A percentile compares a stretch with the other conserved stretches of the same genome.
phyloP scores from a whole-genome alignment of 2,113 vertebrate genomes.

The Mastomys natalensis region DNA sequence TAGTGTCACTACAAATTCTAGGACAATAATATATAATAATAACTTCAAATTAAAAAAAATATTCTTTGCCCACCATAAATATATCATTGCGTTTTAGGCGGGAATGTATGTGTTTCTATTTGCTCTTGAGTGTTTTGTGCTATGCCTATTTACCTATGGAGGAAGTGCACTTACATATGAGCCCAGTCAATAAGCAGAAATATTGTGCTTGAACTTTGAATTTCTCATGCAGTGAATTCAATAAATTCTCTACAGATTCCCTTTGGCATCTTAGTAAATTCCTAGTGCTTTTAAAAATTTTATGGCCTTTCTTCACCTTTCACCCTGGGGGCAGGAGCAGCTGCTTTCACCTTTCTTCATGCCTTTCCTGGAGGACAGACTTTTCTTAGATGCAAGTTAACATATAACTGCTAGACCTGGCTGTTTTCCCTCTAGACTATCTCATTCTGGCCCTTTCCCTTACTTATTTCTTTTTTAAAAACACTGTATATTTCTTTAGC shows the following conservation, averaged over 20 bases:
- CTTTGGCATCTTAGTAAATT: constrained; percentile 74
- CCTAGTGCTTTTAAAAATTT: constrained; percentile 70
- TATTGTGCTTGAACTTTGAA: constrained; percentile 74
- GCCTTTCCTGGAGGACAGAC: background rate
- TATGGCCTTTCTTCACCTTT: constrained; percentile 66
- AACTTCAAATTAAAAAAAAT: background rate
- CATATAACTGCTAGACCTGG: constrained; percentile 15
- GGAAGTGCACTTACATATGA: constrained; percentile 13
- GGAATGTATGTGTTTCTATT: background rate
- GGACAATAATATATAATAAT: background rate
- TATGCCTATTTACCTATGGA: background rate
- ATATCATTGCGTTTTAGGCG: background rate
- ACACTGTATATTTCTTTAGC: constrained; percentile 20
- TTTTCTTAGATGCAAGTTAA: background rate
- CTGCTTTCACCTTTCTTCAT: background rate
- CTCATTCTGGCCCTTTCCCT: background rate
- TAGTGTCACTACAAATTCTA: background rate
- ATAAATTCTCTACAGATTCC: constrained; percentile 69
- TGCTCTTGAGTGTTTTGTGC: background rate
- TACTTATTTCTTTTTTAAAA: background rate
- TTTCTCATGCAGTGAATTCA: constrained; percentile 74
- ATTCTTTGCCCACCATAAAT: background rate
- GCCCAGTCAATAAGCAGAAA: constrained; percentile 54
- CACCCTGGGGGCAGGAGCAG: constrained; percentile 50
- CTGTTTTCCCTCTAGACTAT: background rate